Base-by-base conservation (phyloP, 1,140 invertebrate species). In the Drosophila kurseongensis region DNA sequence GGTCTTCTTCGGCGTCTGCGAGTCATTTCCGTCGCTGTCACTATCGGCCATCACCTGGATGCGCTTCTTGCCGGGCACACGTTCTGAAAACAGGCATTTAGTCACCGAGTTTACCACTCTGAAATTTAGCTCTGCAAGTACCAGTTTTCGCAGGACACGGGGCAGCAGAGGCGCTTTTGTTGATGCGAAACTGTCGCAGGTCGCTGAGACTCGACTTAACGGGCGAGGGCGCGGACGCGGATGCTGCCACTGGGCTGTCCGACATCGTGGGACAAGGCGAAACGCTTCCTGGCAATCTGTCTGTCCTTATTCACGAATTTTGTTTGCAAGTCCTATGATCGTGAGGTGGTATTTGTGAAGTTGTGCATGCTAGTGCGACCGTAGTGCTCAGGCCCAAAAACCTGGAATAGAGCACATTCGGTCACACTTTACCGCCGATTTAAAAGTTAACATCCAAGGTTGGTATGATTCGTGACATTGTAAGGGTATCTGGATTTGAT, bases 121-220 rank as follows among this genome's bases (percentile, higher is more conserved):
- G 35, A 66, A 75, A 55, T 47, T 68, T 27, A 62, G 76, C 48
- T 36, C 4, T 1, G 16, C 38, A 50, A 44, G 14, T 80, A 92
- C 91, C 91, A 55, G 80, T 92, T 82, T 79, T 90, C 13, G 67
- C 65, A 41, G 13, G 42, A 38, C 68, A 5, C 14, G 71, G 41
- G 32, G 79, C 63, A 54, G 44, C 66, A 47, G 65, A 47, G 50
- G 56, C 62, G 56, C 61, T 77, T 66, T 91, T 92, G 67, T 81
- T 91, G 59, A 92, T 84, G 58, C 91, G 91, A 88, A 92, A 92
- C 62, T 92, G 91, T 44, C 91, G 81, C 52, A 92, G 74, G 60
- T 91, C 91, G 29, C 76, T 91, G 41, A 91, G 45, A 41, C 77
- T 91, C 16, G 91, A 80, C 80, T 90, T 90, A 7, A 80, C 54